phyloP scores from a whole-genome alignment of 2,113 vertebrate genomes.

The Chaenocephalus aceratus region DNA sequence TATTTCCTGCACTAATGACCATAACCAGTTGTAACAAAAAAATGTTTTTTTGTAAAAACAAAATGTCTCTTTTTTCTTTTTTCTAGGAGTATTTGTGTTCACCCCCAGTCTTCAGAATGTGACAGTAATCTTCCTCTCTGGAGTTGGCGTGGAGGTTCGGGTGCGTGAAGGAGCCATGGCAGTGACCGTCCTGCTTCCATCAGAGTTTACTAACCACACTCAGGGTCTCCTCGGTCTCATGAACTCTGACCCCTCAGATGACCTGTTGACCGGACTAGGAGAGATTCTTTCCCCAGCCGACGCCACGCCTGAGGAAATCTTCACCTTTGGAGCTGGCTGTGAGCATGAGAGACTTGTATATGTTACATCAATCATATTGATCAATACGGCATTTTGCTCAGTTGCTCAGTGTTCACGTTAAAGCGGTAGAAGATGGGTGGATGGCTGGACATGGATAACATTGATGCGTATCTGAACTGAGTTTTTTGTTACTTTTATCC shows the following conservation, averaged over 20 bases:
- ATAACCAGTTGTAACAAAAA: background rate
- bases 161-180: slow-evolving; percentile 75
- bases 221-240: slow-evolving; percentile 89
- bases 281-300: slow-evolving; percentile 54
- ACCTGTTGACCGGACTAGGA: slow-evolving; percentile 82
- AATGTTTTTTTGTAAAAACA: background rate
- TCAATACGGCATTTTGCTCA: background rate
- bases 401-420: background rate
- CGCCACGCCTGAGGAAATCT: slow-evolving; percentile 80
- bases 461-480: background rate
- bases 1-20: background rate
- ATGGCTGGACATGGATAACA: too few relatives aligned
- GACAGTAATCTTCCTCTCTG: slow-evolving; percentile 88
- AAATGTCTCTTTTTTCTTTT: background rate
- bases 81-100: slow-evolving; percentile 87
- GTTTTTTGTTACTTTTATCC: slow-evolving; percentile 13
- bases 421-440: background rate
- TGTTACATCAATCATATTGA: background rate
- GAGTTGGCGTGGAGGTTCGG: slow-evolving; percentile 86
- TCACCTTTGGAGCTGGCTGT: slow-evolving; percentile 88
- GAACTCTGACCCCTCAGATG: slow-evolving; percentile 83
- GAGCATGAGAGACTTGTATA: slow-evolving; percentile 70
- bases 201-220: slow-evolving; percentile 83
- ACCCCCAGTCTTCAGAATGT: slow-evolving; percentile 67
- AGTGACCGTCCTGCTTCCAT: slow-evolving; percentile 85